phyloP scores from a whole-genome alignment of 2,888 invertebrate species.

The Volucella zonaria region DNA sequence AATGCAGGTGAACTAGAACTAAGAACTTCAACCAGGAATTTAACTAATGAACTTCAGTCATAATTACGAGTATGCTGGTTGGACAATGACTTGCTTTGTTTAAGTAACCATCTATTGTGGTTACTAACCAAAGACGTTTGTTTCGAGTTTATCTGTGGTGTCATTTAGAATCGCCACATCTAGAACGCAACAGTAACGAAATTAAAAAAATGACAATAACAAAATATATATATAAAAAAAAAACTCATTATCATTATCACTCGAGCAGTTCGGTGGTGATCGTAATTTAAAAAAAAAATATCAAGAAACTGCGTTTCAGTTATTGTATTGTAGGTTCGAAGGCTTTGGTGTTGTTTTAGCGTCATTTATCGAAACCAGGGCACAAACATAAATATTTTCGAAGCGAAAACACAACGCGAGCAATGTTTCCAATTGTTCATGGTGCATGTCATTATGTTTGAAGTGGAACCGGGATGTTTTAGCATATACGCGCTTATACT shows the following conservation, averaged over 20 bases:
- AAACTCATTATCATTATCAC: constrained; percentile 59
- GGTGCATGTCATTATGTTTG: constrained; percentile 30
- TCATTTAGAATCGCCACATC: constrained; percentile 9
- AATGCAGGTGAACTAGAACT: constrained; percentile 6
- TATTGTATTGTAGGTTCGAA: constrained; percentile 24
- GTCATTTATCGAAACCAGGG: constrained; percentile 52
- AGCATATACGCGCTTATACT: neutral
- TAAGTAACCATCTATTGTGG: neutral
- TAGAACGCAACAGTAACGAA: constrained; percentile 23
- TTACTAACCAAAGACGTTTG: neutral
- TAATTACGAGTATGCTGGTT: neutral
- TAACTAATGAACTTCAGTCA: neutral
- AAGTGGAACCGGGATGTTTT: constrained; percentile 35
- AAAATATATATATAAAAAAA: neutral
- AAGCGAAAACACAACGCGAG: constrained; percentile 27
- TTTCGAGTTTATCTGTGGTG: constrained; percentile 14
- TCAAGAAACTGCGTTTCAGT: constrained; percentile 46
- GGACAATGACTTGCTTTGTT: constrained; percentile 4
- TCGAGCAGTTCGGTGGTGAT: constrained; percentile 57
- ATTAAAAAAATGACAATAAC: neutral
- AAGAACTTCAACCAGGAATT: neutral
- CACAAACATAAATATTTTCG: constrained; percentile 51
- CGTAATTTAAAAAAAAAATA: constrained; percentile 21
- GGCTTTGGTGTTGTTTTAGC: constrained; percentile 53
- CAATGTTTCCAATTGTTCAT: constrained; percentile 36